phyloP scores from a whole-genome alignment of 2,797 vertebrate genomes.

The Echeneis naucrates region DNA sequence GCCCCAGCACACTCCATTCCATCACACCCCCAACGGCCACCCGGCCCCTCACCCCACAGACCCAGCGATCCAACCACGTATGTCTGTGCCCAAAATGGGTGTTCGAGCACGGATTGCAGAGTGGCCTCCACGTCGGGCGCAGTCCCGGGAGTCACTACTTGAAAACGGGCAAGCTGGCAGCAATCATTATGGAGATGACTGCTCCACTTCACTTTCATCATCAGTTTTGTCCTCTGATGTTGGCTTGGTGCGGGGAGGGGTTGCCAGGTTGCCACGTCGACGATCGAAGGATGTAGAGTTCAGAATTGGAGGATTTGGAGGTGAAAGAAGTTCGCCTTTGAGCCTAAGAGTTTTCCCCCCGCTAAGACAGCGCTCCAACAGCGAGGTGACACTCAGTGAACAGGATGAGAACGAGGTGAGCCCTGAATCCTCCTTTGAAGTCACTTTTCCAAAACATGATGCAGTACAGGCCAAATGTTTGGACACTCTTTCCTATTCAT shows the following conservation, averaged over 20 bases:
- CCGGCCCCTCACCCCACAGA: constrained; percentile 60
- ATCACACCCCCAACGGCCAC: constrained; percentile 84
- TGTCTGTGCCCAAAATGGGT: constrained; percentile 93
- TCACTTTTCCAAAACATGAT: not conserved
- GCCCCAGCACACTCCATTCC: constrained; percentile 77
- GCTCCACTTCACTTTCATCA: constrained; percentile 54
- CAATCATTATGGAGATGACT: constrained; percentile 76
- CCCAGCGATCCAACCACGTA: constrained; percentile 70
- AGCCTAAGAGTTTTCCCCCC: constrained; percentile 81
- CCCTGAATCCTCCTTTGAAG: not conserved
- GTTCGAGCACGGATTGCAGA: constrained; percentile 93
- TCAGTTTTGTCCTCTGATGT: constrained; percentile 64
- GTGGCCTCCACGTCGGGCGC: constrained; percentile 92
- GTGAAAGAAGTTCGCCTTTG: constrained; percentile 71
- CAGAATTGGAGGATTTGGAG: constrained; percentile 78
- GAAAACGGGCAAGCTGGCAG: constrained; percentile 80
- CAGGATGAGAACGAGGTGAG: constrained; percentile 87
- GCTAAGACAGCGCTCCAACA: constrained; percentile 91
- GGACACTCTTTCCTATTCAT: too few relatives aligned
- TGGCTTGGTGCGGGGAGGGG: constrained; percentile 65
- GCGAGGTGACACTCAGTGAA: constrained; percentile 94
- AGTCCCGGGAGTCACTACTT: constrained; percentile 86
- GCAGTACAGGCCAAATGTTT: too few relatives aligned
- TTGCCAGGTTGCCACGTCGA: constrained; percentile 82
- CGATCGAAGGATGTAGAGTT: constrained; percentile 90